Evolutionary conservation across 2,888 invertebrate genomes (phyloP).

Genomic region (Eristalis intricaria): DNA sequence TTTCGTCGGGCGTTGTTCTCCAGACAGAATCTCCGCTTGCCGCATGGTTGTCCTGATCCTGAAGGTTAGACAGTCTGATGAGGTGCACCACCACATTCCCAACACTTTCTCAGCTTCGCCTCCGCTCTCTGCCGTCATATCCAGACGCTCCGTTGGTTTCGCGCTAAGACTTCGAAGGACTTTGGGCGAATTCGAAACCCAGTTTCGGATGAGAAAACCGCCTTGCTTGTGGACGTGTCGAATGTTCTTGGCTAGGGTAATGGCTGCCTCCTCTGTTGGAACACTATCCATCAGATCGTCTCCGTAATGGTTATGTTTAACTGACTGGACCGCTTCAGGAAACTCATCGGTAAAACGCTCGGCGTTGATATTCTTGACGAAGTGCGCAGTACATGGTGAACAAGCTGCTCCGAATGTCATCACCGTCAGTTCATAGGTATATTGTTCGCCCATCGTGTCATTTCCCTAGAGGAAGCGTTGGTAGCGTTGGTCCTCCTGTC

Average conservation of each 20-base stretch:
- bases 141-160: background rate
- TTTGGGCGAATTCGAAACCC: conserved; percentile 18
- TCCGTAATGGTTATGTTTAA: too few species aligned
- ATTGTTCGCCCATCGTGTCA: background rate
- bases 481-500: conserved; percentile 49
- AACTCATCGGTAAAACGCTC: too few species aligned
- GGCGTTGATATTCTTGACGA: too few species aligned
- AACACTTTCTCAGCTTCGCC: conserved; percentile 53
- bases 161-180: conserved; percentile 3
- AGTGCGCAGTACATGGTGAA: too few species aligned
- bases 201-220: background rate
- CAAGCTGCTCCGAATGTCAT: background rate
- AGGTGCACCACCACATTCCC: conserved; percentile 54
- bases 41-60: background rate
- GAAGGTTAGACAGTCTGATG: conserved; percentile 35
- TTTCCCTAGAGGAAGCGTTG: conserved; percentile 65
- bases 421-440: background rate
- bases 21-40: conserved; percentile 17
- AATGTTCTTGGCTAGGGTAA: conserved; percentile 72
- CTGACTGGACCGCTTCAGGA: too few species aligned
- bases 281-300: too few species aligned
- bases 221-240: conserved; percentile 40
- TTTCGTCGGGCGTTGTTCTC: conserved; percentile 46
- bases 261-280: background rate
- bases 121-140: background rate